Conservation (phyloP, 2,113 vertebrate species). For the Pangasianodon gigas region DNA sequence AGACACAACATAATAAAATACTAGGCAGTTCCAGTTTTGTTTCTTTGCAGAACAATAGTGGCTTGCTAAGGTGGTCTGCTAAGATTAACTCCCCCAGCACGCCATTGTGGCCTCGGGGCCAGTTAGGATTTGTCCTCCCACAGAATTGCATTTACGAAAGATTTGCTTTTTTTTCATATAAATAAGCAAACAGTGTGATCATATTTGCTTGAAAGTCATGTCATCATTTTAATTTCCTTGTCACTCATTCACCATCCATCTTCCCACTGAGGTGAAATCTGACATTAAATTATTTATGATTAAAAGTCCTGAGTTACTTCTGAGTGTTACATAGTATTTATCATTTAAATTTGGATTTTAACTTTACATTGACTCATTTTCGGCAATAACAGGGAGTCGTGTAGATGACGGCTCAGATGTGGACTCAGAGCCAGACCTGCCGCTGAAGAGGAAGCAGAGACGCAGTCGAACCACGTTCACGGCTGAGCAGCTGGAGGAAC, state of each 20-base stretch:
- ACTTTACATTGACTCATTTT: neutral
- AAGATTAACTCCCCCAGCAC: constrained; percentile 64
- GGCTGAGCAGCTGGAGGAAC: constrained; percentile 92
- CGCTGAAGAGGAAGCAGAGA: constrained; percentile 94
- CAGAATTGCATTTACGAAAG: constrained; percentile 55
- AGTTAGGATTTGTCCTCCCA: constrained; percentile 57
- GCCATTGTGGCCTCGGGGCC: constrained; percentile 49
- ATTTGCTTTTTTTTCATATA: constrained; percentile 47
- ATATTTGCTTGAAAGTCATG: constrained; percentile 44
- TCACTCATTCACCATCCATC: neutral
- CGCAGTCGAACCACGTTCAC: constrained; percentile 95
- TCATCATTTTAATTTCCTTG: constrained; percentile 28
- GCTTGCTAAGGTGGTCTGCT: constrained; percentile 68
- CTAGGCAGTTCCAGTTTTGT: constrained; percentile 59
- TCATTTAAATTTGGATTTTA: neutral
- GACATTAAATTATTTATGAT: neutral
- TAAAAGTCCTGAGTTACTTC: neutral
- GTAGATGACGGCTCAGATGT: constrained; percentile 91
- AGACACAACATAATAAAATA: constrained; percentile 58
- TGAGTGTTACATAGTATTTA: neutral
- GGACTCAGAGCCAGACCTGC: constrained; percentile 94
- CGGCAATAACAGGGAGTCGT: constrained; percentile 75
- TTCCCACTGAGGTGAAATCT: constrained; percentile 29
- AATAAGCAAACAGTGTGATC: constrained; percentile 55
- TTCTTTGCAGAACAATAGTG: constrained; percentile 57